These are phyloP conservation scores for Rhyacophila brunnea DNA, from an alignment of 1,140 invertebrate species.

Conservation along the genomic window DNA sequence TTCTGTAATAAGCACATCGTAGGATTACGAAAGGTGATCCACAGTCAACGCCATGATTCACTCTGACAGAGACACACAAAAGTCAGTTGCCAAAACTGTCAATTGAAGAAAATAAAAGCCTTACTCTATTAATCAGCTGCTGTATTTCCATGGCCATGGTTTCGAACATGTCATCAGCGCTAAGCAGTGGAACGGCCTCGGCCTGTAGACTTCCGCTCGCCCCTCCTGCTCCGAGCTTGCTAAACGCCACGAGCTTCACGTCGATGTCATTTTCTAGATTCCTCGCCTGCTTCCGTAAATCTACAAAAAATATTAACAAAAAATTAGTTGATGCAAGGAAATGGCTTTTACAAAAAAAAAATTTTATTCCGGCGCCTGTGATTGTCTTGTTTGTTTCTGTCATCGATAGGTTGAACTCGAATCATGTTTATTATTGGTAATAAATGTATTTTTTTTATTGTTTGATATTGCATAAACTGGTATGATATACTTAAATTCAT, in stretches of 20 bases:
- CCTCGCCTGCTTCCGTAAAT: slow-evolving; percentile 88
- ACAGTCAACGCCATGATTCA: too few species aligned
- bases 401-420: background rate
- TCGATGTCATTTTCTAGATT: slow-evolving; percentile 96
- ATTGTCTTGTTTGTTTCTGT: background rate
- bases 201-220: slow-evolving; percentile 46
- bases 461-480: too few species aligned
- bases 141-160: slow-evolving; percentile 90
- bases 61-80: too few species aligned
- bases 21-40: too few species aligned
- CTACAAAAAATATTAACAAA: slow-evolving; percentile 55
- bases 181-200: slow-evolving; percentile 80
- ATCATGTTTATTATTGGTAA: background rate
- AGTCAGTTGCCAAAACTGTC: too few species aligned
- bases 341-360: background rate
- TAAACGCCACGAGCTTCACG: slow-evolving; percentile 91
- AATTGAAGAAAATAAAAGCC: too few species aligned
- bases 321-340: background rate
- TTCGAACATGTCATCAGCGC: slow-evolving; percentile 88
- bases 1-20: too few species aligned
- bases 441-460: background rate
- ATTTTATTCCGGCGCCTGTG: background rate
- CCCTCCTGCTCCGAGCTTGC: slow-evolving; percentile 82
- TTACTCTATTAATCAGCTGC: slow-evolving; percentile 79
- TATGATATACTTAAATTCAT: background rate